A percentile compares a stretch with the other conserved stretches of the same genome.
Evolutionary conservation across 2,113 vertebrate genomes (phyloP).

Genomic region (Sinocyclocheilus grahami): DNA sequence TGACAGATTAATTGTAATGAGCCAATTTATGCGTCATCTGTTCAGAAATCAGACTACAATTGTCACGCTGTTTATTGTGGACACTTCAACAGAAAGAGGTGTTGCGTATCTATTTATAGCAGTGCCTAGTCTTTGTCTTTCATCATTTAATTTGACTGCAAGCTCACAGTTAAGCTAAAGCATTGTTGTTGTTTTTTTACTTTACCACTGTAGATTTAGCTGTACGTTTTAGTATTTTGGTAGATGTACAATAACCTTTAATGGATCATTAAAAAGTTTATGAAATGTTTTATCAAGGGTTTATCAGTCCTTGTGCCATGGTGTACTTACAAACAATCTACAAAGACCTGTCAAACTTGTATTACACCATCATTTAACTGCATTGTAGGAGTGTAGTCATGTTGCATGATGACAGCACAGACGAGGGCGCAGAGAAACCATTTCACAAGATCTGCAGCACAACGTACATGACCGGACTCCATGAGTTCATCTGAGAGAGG

Average conservation of each 20-base stretch:
- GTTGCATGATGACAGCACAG: slow-evolving; percentile 49
- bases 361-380: slow-evolving; percentile 47
- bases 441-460: slow-evolving; percentile 44
- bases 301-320: not conserved
- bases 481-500: slow-evolving; percentile 24
- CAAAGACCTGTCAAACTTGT: not conserved
- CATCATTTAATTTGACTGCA: not conserved
- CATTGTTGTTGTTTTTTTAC: not conserved
- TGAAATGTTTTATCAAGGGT: slow-evolving; percentile 24
- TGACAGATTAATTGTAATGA: not conserved
- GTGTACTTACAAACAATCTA: not conserved
- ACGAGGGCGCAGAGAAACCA: slow-evolving; percentile 27
- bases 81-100: not conserved
- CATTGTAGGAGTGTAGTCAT: slow-evolving; percentile 55
- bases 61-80: not conserved
- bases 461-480: slow-evolving; percentile 47
- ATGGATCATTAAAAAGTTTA: not conserved
- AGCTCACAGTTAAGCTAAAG: not conserved
- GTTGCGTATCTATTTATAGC: not conserved
- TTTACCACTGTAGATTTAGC: not conserved
- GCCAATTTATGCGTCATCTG: not conserved
- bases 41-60: not conserved
- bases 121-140: not conserved
- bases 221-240: not conserved
- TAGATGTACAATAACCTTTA: not conserved